These are phyloP conservation scores for Neodiprion lecontei DNA, from an alignment of 1,140 invertebrate species.

Conservation along the genomic window DNA sequence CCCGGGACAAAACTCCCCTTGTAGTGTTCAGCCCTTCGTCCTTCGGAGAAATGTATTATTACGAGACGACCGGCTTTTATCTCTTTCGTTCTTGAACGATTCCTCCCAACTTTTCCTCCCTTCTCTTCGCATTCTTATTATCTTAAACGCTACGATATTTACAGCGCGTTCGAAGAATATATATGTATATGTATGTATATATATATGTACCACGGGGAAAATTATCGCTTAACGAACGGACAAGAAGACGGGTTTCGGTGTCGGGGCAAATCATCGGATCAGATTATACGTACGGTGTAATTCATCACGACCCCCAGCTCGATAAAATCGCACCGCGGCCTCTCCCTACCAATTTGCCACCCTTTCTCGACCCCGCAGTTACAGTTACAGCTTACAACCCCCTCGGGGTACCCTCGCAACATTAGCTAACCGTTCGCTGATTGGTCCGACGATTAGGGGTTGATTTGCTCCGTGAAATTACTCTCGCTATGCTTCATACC, in stretches of 20 bases:
- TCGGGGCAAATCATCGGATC: too few species aligned
- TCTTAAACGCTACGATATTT: too few species aligned
- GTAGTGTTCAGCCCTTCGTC: not conserved
- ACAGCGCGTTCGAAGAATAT: too few species aligned
- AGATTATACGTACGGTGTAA: too few species aligned
- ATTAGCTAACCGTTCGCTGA: conserved; percentile 22
- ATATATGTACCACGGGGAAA: too few species aligned
- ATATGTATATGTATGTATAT: too few species aligned
- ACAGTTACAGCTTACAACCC: conserved; percentile 12
- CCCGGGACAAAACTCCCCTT: not conserved
- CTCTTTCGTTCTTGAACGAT: too few species aligned
- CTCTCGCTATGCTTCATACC: not conserved
- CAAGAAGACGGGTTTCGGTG: too few species aligned
- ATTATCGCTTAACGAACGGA: too few species aligned
- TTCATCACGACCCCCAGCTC: not conserved
- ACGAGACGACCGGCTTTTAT: not conserved
- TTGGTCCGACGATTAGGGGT: conserved; percentile 31
- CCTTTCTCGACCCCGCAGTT: conserved; percentile 10
- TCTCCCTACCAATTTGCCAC: conserved; percentile 21
- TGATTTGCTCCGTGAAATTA: conserved; percentile 14
- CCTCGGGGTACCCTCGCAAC: conserved; percentile 19
- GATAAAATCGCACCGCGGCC: not conserved
- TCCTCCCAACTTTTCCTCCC: too few species aligned
- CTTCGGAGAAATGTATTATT: not conserved
- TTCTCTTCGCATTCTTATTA: too few species aligned